Evolutionary conservation across 2,113 vertebrate species (phyloP).

Genomic region (Crypturellus undulatus): DNA sequence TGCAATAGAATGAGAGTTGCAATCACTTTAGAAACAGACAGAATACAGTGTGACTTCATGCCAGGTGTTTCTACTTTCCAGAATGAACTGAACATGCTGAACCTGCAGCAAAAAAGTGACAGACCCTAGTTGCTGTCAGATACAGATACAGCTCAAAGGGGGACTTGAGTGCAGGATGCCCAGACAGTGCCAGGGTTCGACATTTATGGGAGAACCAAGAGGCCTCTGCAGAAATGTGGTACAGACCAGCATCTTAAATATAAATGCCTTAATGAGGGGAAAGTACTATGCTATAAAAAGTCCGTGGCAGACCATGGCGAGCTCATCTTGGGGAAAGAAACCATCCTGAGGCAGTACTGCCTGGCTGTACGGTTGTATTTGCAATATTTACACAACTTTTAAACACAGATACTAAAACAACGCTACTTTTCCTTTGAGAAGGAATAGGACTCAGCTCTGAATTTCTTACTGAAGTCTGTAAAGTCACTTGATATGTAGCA

Average conservation of each 20-base stretch:
- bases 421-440: background rate
- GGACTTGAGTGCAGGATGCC: rapidly evolving
- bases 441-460: background rate
- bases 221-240: background rate
- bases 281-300: background rate
- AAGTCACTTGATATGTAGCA: background rate
- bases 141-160: rapidly evolving
- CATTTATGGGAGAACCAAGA: background rate
- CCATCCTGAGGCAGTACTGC: background rate
- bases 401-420: background rate
- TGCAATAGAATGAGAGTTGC: background rate
- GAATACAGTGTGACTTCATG: background rate
- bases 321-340: background rate
- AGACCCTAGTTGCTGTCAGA: too few relatives aligned
- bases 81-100: background rate
- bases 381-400: background rate
- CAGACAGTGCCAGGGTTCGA: background rate
- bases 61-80: background rate
- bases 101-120: background rate
- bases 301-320: background rate
- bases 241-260: background rate
- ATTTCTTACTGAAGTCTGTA: background rate
- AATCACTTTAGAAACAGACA: background rate
- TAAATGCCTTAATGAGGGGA: rapidly evolving
- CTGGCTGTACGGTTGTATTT: background rate